A percentile compares a stretch with the other conserved stretches of the same genome.
Conservation (phyloP, 2,888 invertebrate species). For the Notodonta dromedarius region DNA sequence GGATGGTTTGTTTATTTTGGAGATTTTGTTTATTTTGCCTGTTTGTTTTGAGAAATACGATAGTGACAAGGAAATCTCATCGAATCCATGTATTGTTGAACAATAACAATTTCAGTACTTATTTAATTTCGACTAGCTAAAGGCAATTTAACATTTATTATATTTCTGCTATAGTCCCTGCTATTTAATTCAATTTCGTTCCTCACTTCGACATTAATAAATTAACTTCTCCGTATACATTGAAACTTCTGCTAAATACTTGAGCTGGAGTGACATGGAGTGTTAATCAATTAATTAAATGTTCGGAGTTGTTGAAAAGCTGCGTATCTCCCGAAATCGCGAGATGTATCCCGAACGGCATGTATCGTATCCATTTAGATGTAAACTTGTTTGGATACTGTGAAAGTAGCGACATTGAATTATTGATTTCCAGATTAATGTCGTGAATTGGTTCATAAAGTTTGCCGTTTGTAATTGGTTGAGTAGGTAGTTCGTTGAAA, state of each 20-base stretch:
- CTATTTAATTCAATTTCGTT: constrained; percentile 24
- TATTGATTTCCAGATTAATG: neutral
- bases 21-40: too few species aligned
- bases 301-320: constrained; percentile 31
- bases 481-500: too few species aligned
- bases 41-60: too few species aligned
- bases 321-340: constrained; percentile 12
- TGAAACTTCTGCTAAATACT: constrained; percentile 9
- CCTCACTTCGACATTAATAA: constrained; percentile 23
- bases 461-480: neutral
- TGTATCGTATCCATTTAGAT: constrained; percentile 9
- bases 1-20: too few species aligned
- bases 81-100: too few species aligned
- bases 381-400: neutral
- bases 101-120: too few species aligned
- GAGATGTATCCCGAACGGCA: constrained; percentile 11
- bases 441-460: neutral
- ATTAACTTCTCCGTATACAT: constrained; percentile 25
- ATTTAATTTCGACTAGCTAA: too few species aligned
- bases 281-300: constrained; percentile 41
- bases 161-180: neutral
- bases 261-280: constrained; percentile 28
- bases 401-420: neutral
- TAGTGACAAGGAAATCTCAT: too few species aligned
- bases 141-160: neutral